These are phyloP conservation scores for Pseudeuparius sepicola DNA, from an alignment of 2,888 invertebrate species.

Conservation along the genomic window DNA sequence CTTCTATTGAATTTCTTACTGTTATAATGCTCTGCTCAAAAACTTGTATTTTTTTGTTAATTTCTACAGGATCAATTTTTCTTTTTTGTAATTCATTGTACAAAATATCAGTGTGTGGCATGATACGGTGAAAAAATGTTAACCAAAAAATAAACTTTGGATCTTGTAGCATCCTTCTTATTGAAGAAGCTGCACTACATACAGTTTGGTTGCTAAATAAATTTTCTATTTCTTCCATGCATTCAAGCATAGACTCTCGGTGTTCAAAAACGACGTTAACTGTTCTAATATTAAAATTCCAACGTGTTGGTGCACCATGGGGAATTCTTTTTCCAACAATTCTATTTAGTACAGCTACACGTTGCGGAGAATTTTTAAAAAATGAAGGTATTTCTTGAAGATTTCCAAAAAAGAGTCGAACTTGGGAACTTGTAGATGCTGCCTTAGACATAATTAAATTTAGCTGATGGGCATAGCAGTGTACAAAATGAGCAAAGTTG, in stretches of 20 bases:
- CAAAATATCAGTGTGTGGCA: slow-evolving; percentile 25
- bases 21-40: slow-evolving; percentile 16
- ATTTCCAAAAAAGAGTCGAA: slow-evolving; percentile 22
- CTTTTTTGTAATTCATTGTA: slow-evolving; percentile 22
- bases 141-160: slow-evolving; percentile 26
- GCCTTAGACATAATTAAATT: too few species aligned
- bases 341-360: slow-evolving; percentile 21
- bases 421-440: slow-evolving; percentile 16
- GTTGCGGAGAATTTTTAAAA: slow-evolving; percentile 23
- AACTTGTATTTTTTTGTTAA: slow-evolving; percentile 12
- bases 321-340: slow-evolving; percentile 18
- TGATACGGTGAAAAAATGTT: slow-evolving; percentile 23
- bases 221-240: slow-evolving; percentile 18
- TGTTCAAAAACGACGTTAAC: slow-evolving; percentile 18
- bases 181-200: slow-evolving; percentile 18
- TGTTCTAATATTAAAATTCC: slow-evolving; percentile 15
- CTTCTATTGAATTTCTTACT: too few species aligned
- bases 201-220: slow-evolving; percentile 16
- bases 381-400: slow-evolving; percentile 19
- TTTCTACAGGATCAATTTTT: slow-evolving; percentile 13
- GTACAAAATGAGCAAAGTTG: slow-evolving; percentile 19
- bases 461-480: too few species aligned
- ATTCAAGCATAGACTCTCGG: slow-evolving; percentile 22
- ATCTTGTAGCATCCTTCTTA: slow-evolving; percentile 16
- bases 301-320: slow-evolving; percentile 4